Percentiles rank a stretch among this genome's conserved stretches.
Evolutionary conservation across 2,888 invertebrate genomes (phyloP).

Genomic region (Malthinus seriepunctatus): DNA sequence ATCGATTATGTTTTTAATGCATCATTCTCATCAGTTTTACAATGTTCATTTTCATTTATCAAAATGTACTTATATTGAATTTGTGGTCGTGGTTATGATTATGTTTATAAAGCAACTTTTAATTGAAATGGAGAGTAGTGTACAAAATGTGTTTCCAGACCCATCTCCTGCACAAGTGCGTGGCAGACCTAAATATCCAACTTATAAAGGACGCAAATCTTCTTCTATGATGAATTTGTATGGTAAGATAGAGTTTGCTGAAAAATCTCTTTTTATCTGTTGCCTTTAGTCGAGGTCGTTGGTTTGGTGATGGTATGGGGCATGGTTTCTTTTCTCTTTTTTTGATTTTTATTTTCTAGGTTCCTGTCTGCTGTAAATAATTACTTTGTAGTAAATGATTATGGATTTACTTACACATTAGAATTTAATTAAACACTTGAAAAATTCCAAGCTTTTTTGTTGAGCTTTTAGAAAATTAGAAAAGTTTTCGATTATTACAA

Average conservation of each 20-base stretch:
- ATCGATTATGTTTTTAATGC: slow-evolving; percentile 5
- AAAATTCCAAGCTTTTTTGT: too few species aligned
- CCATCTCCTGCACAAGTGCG: slow-evolving; percentile 77
- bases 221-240: slow-evolving; percentile 95
- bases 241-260: slow-evolving; percentile 71
- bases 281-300: slow-evolving; percentile 10
- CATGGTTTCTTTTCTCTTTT: slow-evolving; percentile 29
- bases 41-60: neutral
- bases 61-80: slow-evolving; percentile 2
- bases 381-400: neutral
- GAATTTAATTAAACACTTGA: too few species aligned
- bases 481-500: too few species aligned
- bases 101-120: slow-evolving; percentile 33
- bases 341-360: neutral
- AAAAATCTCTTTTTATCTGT: slow-evolving; percentile 5
- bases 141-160: slow-evolving; percentile 76
- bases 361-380: slow-evolving; percentile 1
- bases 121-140: slow-evolving; percentile 50
- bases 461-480: too few species aligned
- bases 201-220: slow-evolving; percentile 87
- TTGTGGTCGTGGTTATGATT: slow-evolving; percentile 19
- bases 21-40: neutral
- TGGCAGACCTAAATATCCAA: slow-evolving; percentile 82
- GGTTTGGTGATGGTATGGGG: slow-evolving; percentile 28
- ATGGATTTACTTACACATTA: too few species aligned